These are phyloP conservation scores for Tragopan temminckii DNA, from an alignment of 2,797 vertebrate species.

Conservation along the genomic window DNA sequence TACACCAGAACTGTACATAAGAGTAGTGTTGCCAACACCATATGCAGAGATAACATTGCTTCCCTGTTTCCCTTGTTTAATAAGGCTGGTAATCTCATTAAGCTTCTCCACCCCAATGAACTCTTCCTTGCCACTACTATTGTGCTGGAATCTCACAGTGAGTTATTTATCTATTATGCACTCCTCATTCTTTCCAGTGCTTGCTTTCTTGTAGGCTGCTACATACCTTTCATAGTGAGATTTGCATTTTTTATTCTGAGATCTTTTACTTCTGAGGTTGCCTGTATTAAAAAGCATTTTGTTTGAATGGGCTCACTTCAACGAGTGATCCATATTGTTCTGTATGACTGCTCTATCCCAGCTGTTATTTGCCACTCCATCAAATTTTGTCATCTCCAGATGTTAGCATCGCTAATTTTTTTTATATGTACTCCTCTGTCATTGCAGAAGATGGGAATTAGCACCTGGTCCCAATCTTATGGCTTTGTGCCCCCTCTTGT, in stretches of 20 bases:
- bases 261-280: conserved; percentile 41
- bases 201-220: background rate
- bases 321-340: conserved; percentile 54
- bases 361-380: conserved; percentile 54
- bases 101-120: background rate
- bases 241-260: conserved; percentile 52
- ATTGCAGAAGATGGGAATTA: background rate
- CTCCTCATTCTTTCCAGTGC: conserved; percentile 54
- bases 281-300: conserved; percentile 37
- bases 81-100: conserved; percentile 51
- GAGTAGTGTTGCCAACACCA: background rate
- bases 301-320: conserved; percentile 60
- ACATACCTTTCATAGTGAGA: conserved; percentile 41
- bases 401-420: background rate
- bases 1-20: background rate
- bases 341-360: conserved; percentile 56
- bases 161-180: conserved; percentile 31
- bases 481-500: background rate
- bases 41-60: conserved; percentile 7
- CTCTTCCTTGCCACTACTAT: conserved; percentile 3
- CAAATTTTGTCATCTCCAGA: conserved; percentile 49
- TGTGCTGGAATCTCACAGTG: conserved; percentile 27
- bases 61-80: conserved; percentile 39
- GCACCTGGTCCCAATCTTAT: background rate
- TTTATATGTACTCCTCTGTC: background rate